phyloP scores from a whole-genome alignment of 2,113 vertebrate species.

The Ceratotherium simum region DNA sequence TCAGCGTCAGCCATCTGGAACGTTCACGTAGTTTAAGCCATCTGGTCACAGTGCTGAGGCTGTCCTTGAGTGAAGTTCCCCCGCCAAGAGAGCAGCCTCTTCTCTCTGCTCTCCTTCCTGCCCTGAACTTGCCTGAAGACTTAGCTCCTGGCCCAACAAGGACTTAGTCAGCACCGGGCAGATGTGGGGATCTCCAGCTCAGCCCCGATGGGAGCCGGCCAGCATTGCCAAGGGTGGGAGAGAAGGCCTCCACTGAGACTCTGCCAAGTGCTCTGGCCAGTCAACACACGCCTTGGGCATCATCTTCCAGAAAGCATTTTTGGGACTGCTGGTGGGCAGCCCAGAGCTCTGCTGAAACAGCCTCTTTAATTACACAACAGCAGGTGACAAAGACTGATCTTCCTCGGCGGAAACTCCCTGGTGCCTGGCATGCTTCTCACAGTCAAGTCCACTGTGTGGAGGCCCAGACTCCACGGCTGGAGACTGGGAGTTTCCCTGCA shows the following conservation, averaged over 20 bases:
- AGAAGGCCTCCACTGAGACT: background rate
- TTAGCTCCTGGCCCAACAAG: background rate
- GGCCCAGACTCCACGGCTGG: background rate
- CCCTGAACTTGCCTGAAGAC: background rate
- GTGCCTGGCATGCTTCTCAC: background rate
- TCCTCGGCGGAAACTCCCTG: background rate
- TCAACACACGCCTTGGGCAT: background rate
- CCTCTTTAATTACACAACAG: background rate
- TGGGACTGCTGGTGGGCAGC: background rate
- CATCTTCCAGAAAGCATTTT: background rate
- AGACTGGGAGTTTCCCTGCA: background rate
- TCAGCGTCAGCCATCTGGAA: background rate
- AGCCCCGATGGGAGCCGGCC: background rate
- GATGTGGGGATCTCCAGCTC: background rate
- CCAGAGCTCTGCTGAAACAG: background rate
- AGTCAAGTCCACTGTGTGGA: background rate
- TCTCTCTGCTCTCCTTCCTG: background rate
- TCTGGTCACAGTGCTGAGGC: background rate
- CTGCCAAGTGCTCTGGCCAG: background rate
- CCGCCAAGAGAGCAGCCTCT: background rate
- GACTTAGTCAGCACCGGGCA: background rate
- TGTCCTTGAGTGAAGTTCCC: background rate
- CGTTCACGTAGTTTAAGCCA: background rate
- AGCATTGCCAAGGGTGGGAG: background rate
- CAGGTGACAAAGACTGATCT: conserved; percentile 16